Percentiles rank a stretch among this genome's conserved stretches.
Conservation (phyloP, 2,888 invertebrate species). For the Lochmaea capreae region DNA sequence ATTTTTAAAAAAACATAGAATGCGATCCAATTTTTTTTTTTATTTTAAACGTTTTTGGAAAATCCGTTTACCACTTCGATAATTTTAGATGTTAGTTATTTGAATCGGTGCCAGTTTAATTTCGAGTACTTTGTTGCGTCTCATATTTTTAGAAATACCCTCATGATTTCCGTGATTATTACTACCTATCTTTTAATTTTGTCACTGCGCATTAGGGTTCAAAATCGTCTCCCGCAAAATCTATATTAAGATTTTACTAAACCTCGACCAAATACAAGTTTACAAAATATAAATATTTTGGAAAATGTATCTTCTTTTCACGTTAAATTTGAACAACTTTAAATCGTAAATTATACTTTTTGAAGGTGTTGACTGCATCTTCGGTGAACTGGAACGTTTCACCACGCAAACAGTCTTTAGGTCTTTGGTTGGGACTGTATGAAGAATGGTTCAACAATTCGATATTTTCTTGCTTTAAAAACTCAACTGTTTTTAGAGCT, state of each 20-base stretch:
- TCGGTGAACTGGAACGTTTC: too few relatives aligned
- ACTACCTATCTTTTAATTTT: conserved; percentile 1
- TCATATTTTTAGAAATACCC: conserved; percentile 42
- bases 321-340: too few relatives aligned
- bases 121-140: conserved; percentile 34
- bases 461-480: too few relatives aligned
- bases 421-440: too few relatives aligned
- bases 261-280: too few relatives aligned
- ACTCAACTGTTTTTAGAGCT: too few relatives aligned
- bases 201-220: background rate
- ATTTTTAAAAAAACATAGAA: background rate
- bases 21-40: conserved; percentile 25
- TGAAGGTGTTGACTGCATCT: too few relatives aligned
- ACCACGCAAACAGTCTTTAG: too few relatives aligned
- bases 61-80: conserved; percentile 53
- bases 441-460: too few relatives aligned
- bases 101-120: conserved; percentile 49
- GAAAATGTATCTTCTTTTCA: too few relatives aligned
- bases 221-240: conserved; percentile 6
- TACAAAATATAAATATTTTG: too few relatives aligned
- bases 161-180: conserved; percentile 26
- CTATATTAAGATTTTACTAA: conserved; percentile 2
- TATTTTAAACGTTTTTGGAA: conserved; percentile 54
- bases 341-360: too few relatives aligned
- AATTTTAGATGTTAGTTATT: conserved; percentile 49